Base-by-base conservation (phyloP, 2,797 vertebrate genomes). In the Distichodus sexfasciatus region DNA sequence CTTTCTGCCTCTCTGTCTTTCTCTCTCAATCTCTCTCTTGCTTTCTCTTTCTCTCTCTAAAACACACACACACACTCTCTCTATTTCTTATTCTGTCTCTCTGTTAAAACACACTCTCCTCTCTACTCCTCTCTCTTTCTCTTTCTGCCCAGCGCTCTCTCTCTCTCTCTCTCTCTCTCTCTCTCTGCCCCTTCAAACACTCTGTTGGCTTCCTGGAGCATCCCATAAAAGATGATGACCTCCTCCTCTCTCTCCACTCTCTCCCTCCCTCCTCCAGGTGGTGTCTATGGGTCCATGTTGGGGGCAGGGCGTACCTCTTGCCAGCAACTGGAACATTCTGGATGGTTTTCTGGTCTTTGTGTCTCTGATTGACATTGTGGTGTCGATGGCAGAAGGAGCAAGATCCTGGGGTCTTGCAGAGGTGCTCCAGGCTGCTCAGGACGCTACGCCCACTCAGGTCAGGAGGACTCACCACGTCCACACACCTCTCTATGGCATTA, bases 331-430 rank as follows among this genome's bases (percentile, higher is more conserved):
- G 94, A 95, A 95, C 6, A 84, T 95, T 69, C 86, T 95, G 78
- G 94, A 95, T 12, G 93, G 94, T 57, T 94, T 95, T 78, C 87
- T 95, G 5, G 94, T 95, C 74, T 93, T 94, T 0, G 93, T 95
- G 53, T 95, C 94, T 12, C 85, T 94, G 69, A 88, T 94, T 19
- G 93, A 95, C 82, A 94, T 94, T 0, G 91, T 94, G 43, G 94
- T 95, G 12, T 94, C 93, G 0, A 81, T 95, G 83, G 92, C 93
- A 0, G 93, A 93, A 0, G 94, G 93, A 4, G 93, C 93, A 94
- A 94, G 86, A 94, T 95, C 79, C 81, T 95, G 35, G 94, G 94
- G 93, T 94, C 47, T 89, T 95, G 23, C 85, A n/a, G n/a, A n/a
- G n/a, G 94, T 1, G 94, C 94, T n/a, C 86, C 11, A 80, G 94